Evolutionary conservation across 2,113 vertebrate species (phyloP).

Genomic region (Dascyllus trimaculatus): DNA sequence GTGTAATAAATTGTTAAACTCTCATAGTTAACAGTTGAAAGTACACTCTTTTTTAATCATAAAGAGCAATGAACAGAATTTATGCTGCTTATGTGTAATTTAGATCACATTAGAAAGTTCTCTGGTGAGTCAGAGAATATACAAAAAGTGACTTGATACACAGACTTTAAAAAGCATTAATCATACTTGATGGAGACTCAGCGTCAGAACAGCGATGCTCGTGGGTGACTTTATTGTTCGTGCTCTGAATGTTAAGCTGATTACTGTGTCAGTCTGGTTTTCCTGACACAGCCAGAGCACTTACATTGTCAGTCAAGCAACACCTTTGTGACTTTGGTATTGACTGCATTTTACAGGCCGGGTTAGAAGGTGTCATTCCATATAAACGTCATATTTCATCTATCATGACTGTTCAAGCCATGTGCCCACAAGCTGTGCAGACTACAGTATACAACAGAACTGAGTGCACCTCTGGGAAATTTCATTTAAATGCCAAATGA

Average conservation of each 20-base stretch:
- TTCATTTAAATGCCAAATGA: too few species aligned
- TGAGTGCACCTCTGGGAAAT: too few species aligned
- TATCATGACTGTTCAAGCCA: not conserved
- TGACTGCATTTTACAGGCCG: constrained; percentile 2
- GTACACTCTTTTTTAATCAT: not conserved
- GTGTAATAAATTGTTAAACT: not conserved
- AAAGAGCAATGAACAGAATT: not conserved
- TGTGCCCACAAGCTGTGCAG: not conserved
- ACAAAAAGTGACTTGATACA: not conserved
- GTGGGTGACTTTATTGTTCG: constrained; percentile 22
- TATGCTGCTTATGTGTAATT: constrained; percentile 14
- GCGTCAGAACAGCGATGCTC: constrained; percentile 17
- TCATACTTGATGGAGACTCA: not conserved
- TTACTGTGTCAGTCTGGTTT: constrained; percentile 33
- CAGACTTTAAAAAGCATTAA: constrained; percentile 15
- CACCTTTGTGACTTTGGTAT: constrained; percentile 16
- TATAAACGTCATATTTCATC: not conserved
- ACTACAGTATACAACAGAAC: too few species aligned
- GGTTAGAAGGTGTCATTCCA: not conserved
- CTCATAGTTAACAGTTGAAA: not conserved
- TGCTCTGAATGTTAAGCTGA: constrained; percentile 57
- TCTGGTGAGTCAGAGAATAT: not conserved
- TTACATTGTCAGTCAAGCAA: constrained; percentile 4
- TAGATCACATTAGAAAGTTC: constrained; percentile 7
- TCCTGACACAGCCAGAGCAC: constrained; percentile 9